Evolutionary conservation across 2,888 invertebrate genomes (phyloP).

Genomic region (Troilus luridus): DNA sequence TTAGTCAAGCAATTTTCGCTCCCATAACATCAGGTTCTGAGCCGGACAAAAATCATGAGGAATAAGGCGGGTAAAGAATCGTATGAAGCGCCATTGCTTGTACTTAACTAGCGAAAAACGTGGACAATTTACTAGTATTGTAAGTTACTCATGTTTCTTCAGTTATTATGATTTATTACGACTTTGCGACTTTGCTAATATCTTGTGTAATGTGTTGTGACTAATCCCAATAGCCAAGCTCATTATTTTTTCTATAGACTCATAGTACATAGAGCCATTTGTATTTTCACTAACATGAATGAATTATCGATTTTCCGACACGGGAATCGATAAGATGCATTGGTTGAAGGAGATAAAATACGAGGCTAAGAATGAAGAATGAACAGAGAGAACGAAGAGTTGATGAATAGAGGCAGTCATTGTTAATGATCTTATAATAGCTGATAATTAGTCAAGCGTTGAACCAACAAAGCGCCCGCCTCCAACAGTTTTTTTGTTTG

Average conservation of each 20-base stretch:
- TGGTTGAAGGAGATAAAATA: constrained; percentile 13
- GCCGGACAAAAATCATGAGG: too few species aligned
- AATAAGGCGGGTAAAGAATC: too few species aligned
- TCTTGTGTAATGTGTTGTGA: too few species aligned
- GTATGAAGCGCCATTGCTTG: too few species aligned
- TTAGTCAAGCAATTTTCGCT: too few species aligned
- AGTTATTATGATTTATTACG: too few species aligned
- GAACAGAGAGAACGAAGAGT: not conserved
- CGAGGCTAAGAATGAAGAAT: not conserved
- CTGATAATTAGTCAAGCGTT: constrained; percentile 7
- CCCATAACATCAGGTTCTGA: too few species aligned
- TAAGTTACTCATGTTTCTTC: too few species aligned
- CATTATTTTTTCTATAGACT: not conserved
- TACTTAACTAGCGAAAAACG: too few species aligned
- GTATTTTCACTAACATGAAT: not conserved
- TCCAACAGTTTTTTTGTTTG: constrained; percentile 1
- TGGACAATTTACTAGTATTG: too few species aligned
- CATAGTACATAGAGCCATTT: not conserved
- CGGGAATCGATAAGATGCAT: not conserved
- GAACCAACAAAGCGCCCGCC: constrained; percentile 9
- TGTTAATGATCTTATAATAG: constrained; percentile 38
- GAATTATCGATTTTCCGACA: constrained; percentile 1
- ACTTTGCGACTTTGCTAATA: too few species aligned
- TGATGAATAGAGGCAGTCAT: not conserved
- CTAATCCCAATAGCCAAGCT: not conserved